Conservation (phyloP, 2,888 invertebrate species). For the Polydrusus pterygomalis region DNA sequence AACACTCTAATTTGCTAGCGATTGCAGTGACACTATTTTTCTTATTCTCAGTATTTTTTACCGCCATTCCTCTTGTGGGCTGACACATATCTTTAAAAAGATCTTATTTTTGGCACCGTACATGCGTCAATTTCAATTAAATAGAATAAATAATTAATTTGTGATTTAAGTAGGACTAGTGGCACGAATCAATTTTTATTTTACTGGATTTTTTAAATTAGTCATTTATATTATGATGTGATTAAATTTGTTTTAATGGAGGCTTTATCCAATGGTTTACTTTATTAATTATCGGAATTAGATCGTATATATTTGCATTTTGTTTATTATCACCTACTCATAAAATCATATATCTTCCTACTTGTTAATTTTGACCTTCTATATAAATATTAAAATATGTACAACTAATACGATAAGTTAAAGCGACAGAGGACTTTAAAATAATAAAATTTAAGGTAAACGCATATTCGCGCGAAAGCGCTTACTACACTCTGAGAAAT, state of each 20-base stretch:
- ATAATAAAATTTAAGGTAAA: no score
- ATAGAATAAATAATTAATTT: no score
- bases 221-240: neutral
- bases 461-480: no score
- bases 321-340: conserved; percentile 5
- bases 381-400: neutral
- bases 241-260: neutral
- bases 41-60: no score
- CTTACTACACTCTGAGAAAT: no score
- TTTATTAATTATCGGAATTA: neutral
- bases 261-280: neutral
- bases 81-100: no score
- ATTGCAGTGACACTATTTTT: no score
- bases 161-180: no score
- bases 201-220: neutral
- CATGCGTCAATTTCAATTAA: no score
- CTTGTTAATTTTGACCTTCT: conserved; percentile 4
- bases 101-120: no score
- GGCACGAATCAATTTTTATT: neutral
- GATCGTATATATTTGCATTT: neutral
- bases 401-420: neutral
- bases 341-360: conserved; percentile 17
- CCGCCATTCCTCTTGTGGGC: no score
- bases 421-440: neutral
- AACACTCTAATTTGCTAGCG: no score